Base-by-base conservation (phyloP, 2,113 vertebrate genomes). In the Plestiodon gilberti region DNA sequence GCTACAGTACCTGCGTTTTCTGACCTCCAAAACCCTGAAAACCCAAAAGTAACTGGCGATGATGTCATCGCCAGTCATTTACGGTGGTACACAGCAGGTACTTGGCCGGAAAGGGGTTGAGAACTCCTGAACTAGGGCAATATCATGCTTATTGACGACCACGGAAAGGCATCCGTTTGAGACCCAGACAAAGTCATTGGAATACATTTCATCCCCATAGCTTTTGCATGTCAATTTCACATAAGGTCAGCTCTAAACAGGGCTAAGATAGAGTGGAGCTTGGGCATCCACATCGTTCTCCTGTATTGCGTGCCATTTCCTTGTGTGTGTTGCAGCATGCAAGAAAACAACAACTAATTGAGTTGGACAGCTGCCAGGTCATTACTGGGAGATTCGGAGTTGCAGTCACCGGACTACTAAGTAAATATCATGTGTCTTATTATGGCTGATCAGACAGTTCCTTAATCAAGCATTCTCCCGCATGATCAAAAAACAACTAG, bases 401-500 rank as follows among this genome's bases (percentile, higher is more conserved):
- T 25, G 28, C 8, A 61, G 65, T 78, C 23, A 0, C 64, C 4
- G 1, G 77, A 77, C 10, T 25, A 23, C 43, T 48, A 85, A 38
- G 67, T 52, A 90, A 89, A 74, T 48, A 65, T 3, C 38, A 78
- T 57, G 15, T 76, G 77, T 89, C 87, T 93, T 83, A 79, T 74
- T 86, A 81, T 62, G 65, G 86, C 85, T 77, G 15, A 83, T 89
- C 76, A 89, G 64, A 59, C 35, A 14, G 75, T 70, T 88, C 67
- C 33, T 30, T 77, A 86, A 76, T 35, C 84, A 84, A 55, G 52
- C 43, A 89, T 79, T 23, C 81, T 90, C 35, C 38, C 81, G 6
- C 1, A 61, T 80, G 74, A 55, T 88, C 22, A 81, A 65, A 43
- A 64, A 23, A 38, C 14, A 76, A 15, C 74, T 62, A 17, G 40